Evolutionary conservation across 2,797 vertebrate species (phyloP), one percentile per base, ranked within the genome.

Genomic region (Gouania willdenowi): DNA sequence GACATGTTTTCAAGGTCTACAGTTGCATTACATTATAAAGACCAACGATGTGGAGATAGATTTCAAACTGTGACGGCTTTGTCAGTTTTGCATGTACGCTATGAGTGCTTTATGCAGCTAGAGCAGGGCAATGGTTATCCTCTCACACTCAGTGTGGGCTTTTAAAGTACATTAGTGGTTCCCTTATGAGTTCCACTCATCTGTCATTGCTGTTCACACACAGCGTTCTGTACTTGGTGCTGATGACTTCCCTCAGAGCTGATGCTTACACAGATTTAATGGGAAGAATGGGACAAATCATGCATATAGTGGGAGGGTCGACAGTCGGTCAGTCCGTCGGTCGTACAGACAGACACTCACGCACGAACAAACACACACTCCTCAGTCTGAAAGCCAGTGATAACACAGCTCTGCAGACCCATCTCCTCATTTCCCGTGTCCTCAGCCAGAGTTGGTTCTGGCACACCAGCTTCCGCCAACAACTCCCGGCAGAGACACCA

Each of bases 231-330:
- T 54, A 42, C 58, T 73, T 77, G 73, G 81, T 76, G 75, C 34
- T 53, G 26, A 47, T 44, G 65, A 60, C 60, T 55, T 56, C 62
- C 55, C 53, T 16, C 48, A 47, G 68, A 62, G 24, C 59, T 16
- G 62, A 56, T 79, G 84, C 77, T 85, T 83, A 74, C 64, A 81
- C 55, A 85, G 83, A 41, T 64, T 43, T 74, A 60, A 25, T 13
- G 35, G 38, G 41, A 75, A 83, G 73, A 88, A 85, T 81, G 60
- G 82, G 71, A 59, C 67, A 83, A 81, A 63, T 82, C 85, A 87
- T 82, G 82, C 83, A 85, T 82, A 80, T 64, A 73, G 64, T 29
- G 20, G 41, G 27, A 71, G 71, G 75, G 73, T 68, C 26, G 59
- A 54, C 73, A 24, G 59, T 69, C 67, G 19, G 43, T 78, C 65